A percentile compares a stretch with the other conserved stretches of the same genome.
Evolutionary conservation across 1,140 invertebrate species (phyloP).

Genomic region (Leptinotarsa lineolata): DNA sequence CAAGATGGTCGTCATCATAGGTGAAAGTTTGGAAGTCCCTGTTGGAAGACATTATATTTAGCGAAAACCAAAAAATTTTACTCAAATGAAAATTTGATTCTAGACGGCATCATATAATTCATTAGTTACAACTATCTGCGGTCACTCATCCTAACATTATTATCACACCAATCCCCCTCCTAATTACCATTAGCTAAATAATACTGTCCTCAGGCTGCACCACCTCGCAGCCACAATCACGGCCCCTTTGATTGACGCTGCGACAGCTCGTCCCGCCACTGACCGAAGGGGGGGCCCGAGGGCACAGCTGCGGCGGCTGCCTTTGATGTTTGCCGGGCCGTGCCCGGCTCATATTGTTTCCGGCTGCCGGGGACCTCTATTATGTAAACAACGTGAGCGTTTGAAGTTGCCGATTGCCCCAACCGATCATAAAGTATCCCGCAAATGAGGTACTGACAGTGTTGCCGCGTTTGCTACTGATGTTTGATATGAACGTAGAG

Average conservation of each 20-base stretch:
- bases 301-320: constrained; percentile 40
- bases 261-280: constrained; percentile 8
- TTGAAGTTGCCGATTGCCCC: constrained; percentile 53
- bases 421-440: constrained; percentile 54
- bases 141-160: no score
- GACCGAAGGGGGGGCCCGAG: constrained; percentile 17
- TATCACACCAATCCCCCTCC: no score
- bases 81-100: background rate
- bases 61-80: no score
- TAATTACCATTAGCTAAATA: no score
- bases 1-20: no score
- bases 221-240: background rate
- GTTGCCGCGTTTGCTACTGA: background rate
- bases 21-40: no score
- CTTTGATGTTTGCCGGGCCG: constrained; percentile 51
- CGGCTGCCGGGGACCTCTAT: constrained; percentile 57
- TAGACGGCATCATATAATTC: no score
- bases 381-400: constrained; percentile 56
- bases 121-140: no score
- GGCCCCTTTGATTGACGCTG: background rate
- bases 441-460: constrained; percentile 49
- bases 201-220: background rate
- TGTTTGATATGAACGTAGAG: no score
- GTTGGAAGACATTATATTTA: no score
- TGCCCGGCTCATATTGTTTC: constrained; percentile 56